These are phyloP conservation scores for Ceraclea dissimilis DNA, from an alignment of 2,888 invertebrate species.

Conservation along the genomic window DNA sequence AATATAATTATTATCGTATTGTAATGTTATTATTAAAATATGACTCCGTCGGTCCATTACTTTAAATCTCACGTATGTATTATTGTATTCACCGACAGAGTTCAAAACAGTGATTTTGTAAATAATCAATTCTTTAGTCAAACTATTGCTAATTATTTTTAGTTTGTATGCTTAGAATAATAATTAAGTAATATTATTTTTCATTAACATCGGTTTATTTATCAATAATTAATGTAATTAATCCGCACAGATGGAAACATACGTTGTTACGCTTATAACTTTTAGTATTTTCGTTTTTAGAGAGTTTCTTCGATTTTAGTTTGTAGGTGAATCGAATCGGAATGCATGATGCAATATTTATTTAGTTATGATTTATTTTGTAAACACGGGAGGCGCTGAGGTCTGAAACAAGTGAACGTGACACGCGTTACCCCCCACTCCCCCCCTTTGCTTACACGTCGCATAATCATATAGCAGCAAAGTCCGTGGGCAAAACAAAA, in stretches of 20 bases:
- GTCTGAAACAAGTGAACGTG: background rate
- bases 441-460: too few relatives aligned
- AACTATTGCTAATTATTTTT: background rate
- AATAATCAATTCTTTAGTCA: background rate
- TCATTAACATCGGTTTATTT: background rate
- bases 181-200: background rate
- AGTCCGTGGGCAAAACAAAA: too few relatives aligned
- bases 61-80: background rate
- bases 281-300: background rate
- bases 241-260: background rate
- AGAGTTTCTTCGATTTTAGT: background rate
- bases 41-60: background rate
- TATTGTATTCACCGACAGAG: background rate
- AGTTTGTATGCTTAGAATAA: background rate
- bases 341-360: background rate
- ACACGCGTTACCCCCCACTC: too few relatives aligned
- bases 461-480: too few relatives aligned
- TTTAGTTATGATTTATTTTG: background rate
- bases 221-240: background rate
- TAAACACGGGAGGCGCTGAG: background rate
- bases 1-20: slow-evolving; percentile 10
- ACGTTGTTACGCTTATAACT: background rate
- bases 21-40: background rate
- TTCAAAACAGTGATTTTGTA: background rate
- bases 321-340: background rate